Percentiles rank a stretch among this genome's conserved stretches.
phyloP scores from a whole-genome alignment of 2,113 vertebrate species.

The Anarhynchus alexandrinus region DNA sequence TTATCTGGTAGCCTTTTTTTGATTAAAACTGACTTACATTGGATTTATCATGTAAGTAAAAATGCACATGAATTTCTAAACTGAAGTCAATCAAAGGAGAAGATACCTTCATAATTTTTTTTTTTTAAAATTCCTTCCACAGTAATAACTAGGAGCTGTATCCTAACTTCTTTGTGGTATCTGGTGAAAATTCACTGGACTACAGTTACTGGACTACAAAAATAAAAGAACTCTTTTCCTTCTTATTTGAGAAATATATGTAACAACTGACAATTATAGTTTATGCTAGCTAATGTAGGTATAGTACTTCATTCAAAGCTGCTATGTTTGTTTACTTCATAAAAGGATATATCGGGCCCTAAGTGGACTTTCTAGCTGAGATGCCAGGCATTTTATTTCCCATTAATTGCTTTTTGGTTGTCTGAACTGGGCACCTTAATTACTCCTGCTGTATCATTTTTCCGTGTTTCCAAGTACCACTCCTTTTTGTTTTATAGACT shows the following conservation, averaged over 20 bases:
- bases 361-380: neutral
- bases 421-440: neutral
- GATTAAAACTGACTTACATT: neutral
- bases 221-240: neutral
- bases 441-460: neutral
- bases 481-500: neutral
- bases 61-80: neutral
- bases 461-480: rapidly evolving
- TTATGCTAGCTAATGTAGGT: neutral
- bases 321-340: neutral
- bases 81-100: neutral
- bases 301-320: neutral
- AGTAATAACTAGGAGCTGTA: neutral
- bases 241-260: neutral
- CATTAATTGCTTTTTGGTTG: neutral
- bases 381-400: neutral
- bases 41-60: neutral
- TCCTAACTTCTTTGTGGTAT: neutral
- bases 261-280: neutral
- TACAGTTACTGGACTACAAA: neutral
- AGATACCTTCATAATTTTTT: neutral
- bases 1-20: neutral
- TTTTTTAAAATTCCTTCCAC: neutral
- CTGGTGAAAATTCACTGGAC: neutral
- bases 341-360: neutral